Evolutionary conservation across 2,888 invertebrate genomes (phyloP).

Genomic region (Automeris io): DNA sequence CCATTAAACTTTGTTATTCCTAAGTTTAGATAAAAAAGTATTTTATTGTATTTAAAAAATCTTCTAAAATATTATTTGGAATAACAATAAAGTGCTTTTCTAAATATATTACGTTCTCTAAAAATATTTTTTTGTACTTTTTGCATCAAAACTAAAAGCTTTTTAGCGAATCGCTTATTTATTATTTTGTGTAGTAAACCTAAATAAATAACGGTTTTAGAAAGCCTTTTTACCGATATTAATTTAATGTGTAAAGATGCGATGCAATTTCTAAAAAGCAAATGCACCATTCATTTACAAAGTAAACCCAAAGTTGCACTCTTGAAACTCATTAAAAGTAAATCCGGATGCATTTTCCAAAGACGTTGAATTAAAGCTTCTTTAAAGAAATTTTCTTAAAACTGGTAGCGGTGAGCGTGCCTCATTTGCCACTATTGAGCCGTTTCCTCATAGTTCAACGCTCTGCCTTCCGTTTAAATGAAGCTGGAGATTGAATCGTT

Average conservation of each 20-base stretch:
- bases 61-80: too few species aligned
- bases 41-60: too few species aligned
- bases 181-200: too few species aligned
- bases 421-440: constrained; percentile 72
- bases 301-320: constrained; percentile 66
- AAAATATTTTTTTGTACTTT: too few species aligned
- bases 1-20: too few species aligned
- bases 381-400: constrained; percentile 67
- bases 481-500: constrained; percentile 48
- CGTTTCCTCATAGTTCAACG: constrained; percentile 50
- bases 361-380: constrained; percentile 69
- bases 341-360: constrained; percentile 71
- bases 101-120: too few species aligned
- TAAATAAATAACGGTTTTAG: too few species aligned
- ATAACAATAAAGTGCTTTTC: too few species aligned
- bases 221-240: too few species aligned
- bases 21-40: too few species aligned
- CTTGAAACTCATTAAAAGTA: constrained; percentile 75
- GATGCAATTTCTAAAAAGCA: constrained; percentile 29
- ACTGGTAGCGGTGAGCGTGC: constrained; percentile 59
- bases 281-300: constrained; percentile 59
- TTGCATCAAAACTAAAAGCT: too few species aligned
- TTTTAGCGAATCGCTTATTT: too few species aligned
- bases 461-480: constrained; percentile 47
- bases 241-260: constrained; percentile 34